These are phyloP conservation scores for Anthophora plumipes DNA, from an alignment of 2,888 invertebrate species.

Conservation along the genomic window DNA sequence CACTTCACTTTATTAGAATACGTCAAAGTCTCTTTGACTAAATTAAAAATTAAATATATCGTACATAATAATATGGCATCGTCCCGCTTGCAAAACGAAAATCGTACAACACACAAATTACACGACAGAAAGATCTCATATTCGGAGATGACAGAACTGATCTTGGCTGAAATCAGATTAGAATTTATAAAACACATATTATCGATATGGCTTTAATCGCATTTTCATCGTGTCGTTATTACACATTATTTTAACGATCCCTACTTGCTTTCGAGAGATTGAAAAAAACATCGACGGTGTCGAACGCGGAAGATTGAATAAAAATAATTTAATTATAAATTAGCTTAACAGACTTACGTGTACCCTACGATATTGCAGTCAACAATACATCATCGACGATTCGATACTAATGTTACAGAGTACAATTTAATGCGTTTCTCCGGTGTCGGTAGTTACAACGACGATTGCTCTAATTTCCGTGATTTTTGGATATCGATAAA, in stretches of 20 bases:
- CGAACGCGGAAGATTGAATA: slow-evolving; percentile 27
- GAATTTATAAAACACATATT: slow-evolving; percentile 3
- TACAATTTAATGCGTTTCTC: slow-evolving; percentile 36
- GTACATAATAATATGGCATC: slow-evolving; percentile 57
- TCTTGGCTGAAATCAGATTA: slow-evolving; percentile 3
- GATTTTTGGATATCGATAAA: slow-evolving; percentile 21
- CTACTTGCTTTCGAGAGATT: background rate
- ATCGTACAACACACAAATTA: slow-evolving; percentile 36
- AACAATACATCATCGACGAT: slow-evolving; percentile 58
- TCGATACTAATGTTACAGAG: slow-evolving; percentile 50
- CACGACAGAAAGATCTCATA: slow-evolving; percentile 5
- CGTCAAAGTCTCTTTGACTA: slow-evolving; percentile 32
- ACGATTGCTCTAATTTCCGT: slow-evolving; percentile 29
- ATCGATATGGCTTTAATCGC: slow-evolving; percentile 4
- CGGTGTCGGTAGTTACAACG: slow-evolving; percentile 37
- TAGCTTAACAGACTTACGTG: slow-evolving; percentile 63
- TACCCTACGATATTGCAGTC: slow-evolving; percentile 66
- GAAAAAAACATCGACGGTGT: slow-evolving; percentile 27
- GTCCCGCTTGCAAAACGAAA: slow-evolving; percentile 39
- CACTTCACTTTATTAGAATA: slow-evolving; percentile 45
- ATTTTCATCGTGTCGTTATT: slow-evolving; percentile 8
- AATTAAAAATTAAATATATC: slow-evolving; percentile 55
- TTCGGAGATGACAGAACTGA: slow-evolving; percentile 26
- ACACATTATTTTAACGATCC: slow-evolving; percentile 13
- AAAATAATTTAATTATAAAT: slow-evolving; percentile 72